phyloP scores from a whole-genome alignment of 2,888 invertebrate genomes.

The Ctena decussata region DNA sequence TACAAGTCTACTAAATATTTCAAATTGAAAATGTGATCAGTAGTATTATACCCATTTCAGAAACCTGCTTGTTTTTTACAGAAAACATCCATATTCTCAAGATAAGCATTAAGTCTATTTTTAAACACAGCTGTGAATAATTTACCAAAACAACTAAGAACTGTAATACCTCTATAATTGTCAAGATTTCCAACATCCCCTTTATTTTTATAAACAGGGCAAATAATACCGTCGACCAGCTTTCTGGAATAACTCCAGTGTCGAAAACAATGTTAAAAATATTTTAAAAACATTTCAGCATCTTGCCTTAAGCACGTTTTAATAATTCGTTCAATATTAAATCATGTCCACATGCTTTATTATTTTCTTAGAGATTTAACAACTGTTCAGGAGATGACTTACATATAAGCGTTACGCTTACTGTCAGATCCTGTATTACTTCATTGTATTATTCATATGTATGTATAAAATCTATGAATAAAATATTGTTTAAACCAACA shows the following conservation, averaged over 20 bases:
- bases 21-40: not conserved
- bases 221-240: constrained; percentile 25
- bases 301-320: not conserved
- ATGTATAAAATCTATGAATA: too few relatives aligned
- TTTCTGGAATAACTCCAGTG: constrained; percentile 9
- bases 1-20: not conserved
- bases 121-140: constrained; percentile 34
- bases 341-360: constrained; percentile 12
- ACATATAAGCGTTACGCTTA: too few relatives aligned
- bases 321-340: constrained; percentile 27
- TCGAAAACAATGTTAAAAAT: constrained; percentile 27
- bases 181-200: not conserved
- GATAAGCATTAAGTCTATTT: constrained; percentile 5
- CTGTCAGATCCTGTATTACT: too few relatives aligned
- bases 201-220: constrained; percentile 39
- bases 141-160: constrained; percentile 33
- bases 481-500: too few relatives aligned
- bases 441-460: too few relatives aligned
- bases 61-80: not conserved
- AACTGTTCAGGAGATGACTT: too few relatives aligned
- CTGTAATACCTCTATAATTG: constrained; percentile 34
- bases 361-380: constrained; percentile 15
- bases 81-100: not conserved
- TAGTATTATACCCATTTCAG: not conserved
- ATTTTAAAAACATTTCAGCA: constrained; percentile 14